Evolutionary conservation across 2,113 vertebrate species (phyloP).

Genomic region (Enhydra lutris): DNA sequence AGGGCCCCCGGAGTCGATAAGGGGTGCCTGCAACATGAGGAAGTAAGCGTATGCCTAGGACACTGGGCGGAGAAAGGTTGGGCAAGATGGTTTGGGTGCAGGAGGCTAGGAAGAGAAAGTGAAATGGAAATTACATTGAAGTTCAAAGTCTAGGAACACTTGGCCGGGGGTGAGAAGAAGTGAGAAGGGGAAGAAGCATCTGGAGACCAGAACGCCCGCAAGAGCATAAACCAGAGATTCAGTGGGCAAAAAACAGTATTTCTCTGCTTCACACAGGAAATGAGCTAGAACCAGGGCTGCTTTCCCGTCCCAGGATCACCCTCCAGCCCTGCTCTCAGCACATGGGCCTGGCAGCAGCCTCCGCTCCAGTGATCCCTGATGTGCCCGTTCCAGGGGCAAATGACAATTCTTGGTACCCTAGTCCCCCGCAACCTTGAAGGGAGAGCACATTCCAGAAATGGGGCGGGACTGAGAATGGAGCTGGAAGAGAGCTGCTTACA

Average conservation of each 20-base stretch:
- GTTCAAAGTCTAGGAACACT: background rate
- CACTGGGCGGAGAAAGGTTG: no score
- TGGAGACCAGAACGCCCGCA: background rate
- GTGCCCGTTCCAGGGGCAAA: background rate
- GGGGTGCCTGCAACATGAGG: background rate
- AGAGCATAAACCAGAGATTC: background rate
- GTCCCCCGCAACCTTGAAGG: background rate
- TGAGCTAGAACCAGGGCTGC: background rate
- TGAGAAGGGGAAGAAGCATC: background rate
- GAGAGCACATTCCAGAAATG: background rate
- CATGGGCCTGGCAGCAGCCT: background rate
- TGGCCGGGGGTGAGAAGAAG: background rate
- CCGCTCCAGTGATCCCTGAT: background rate
- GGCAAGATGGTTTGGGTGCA: background rate
- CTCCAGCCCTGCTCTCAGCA: background rate
- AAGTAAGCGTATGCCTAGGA: accelerated
- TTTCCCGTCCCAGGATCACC: background rate
- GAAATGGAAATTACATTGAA: no score
- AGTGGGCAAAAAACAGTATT: background rate
- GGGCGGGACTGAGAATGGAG: background rate
- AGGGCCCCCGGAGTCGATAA: no score
- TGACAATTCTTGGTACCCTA: no score
- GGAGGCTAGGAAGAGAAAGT: background rate
- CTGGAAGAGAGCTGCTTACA: background rate
- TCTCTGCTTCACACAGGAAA: constrained; percentile 1